A percentile compares a stretch with the other conserved stretches of the same genome.
phyloP scores from a whole-genome alignment of 2,888 invertebrate species.

The Electrophaes corylata region DNA sequence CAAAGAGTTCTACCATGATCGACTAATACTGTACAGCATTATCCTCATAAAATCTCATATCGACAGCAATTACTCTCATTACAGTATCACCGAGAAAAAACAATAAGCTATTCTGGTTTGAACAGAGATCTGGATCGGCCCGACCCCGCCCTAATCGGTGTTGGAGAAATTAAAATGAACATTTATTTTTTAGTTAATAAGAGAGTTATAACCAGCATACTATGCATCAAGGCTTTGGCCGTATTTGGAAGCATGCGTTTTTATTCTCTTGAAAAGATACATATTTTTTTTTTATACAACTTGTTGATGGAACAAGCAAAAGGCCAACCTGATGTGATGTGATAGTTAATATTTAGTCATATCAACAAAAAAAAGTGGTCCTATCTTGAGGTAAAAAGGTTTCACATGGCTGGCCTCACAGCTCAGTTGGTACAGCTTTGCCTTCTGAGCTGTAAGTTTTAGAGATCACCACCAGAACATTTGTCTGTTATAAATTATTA shows the following conservation, averaged over 20 bases:
- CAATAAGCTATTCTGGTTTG: slow-evolving; percentile 23
- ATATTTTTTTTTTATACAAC: too few species aligned
- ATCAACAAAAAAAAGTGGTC: too few species aligned
- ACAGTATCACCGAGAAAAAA: slow-evolving; percentile 29
- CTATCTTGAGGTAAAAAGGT: too few species aligned
- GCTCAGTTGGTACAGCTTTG: neutral
- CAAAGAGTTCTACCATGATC: neutral
- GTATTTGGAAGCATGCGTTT: neutral
- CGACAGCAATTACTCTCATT: slow-evolving; percentile 32
- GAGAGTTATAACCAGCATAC: slow-evolving; percentile 25
- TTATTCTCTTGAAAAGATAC: too few species aligned
- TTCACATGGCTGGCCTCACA: too few species aligned
- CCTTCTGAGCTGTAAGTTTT: neutral
- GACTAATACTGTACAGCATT: neutral
- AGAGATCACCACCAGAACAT: too few species aligned
- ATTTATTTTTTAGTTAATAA: slow-evolving; percentile 44
- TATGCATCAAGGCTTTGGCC: neutral
- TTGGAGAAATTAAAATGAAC: slow-evolving; percentile 38
- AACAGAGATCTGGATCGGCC: slow-evolving; percentile 35
- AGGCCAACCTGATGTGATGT: too few species aligned
- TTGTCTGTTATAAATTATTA: too few species aligned
- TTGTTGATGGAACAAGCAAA: too few species aligned
- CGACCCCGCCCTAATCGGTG: slow-evolving; percentile 47
- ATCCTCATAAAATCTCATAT: slow-evolving; percentile 24
- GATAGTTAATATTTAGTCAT: too few species aligned